Conservation (phyloP, 2,113 vertebrate species). For the Halcyon malimbica region DNA sequence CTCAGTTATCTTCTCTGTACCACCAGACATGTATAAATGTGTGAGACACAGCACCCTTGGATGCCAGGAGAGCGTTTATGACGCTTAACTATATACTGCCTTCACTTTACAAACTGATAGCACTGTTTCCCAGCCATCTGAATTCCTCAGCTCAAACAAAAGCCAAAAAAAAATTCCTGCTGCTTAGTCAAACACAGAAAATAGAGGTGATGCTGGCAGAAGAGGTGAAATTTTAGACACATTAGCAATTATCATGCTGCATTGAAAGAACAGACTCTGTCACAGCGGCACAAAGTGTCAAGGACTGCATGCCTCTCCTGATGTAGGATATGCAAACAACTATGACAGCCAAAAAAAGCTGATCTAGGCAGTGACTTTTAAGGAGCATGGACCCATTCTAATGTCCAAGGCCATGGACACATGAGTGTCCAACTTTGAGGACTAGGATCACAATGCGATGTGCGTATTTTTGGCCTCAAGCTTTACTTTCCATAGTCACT, state of each 20-base stretch:
- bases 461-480: not conserved
- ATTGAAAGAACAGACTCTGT: not conserved
- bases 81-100: not conserved
- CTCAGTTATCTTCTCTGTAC: not conserved
- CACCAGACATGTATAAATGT: not conserved
- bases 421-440: not conserved
- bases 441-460: not conserved
- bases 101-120: not conserved
- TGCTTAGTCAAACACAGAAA: not conserved
- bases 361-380: not conserved
- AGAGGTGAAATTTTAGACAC: not conserved
- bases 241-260: not conserved
- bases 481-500: not conserved
- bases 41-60: not conserved
- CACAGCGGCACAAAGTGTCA: not conserved
- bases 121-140: not conserved
- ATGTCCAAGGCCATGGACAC: not conserved
- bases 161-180: no score
- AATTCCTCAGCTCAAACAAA: not conserved
- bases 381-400: not conserved
- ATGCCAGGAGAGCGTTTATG: not conserved
- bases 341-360: not conserved
- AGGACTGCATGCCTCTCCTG: not conserved
- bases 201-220: not conserved
- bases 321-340: not conserved